Evolutionary conservation across 1,140 invertebrate genomes (phyloP), one percentile per base, ranked within the genome.

Genomic region (Anoplophora glabripennis): DNA sequence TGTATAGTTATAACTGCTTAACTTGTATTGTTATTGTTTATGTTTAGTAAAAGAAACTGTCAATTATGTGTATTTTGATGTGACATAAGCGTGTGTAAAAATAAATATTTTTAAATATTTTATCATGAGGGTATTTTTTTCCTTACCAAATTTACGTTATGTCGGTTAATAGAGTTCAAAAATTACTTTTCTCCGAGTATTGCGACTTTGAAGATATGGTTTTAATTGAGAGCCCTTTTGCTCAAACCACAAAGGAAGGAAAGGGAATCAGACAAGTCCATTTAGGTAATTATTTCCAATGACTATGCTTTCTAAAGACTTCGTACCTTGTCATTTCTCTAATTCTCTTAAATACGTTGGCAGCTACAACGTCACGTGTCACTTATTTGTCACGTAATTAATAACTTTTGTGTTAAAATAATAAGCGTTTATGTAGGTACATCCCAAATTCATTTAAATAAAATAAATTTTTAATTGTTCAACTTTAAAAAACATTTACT

Each of bases 211-310:
- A 79, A 35, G 83, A 85, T 33, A 76, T 71, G 51, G 76, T 86
- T 33, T 65, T 86, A 49, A 75, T 86, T 21, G 84, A 86, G 67
- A 84, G 81, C 48, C 79, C 81, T 3, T 86, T 86, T 67, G 80
- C 79, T 7, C 81, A 86, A 71, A 85, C 81, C 0, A 83, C 80
- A 4, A 76, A 81, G 56, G 75, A 80, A 38, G 84, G 84, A 21
- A 73, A 66, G 53, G 82, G 82, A 12, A 52, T 85, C 10, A 70
- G 80, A 35, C 78, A 83, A 72, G 80, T 85, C 1, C 73, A 82
- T 52, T 70, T 85, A n/a, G 83, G 79, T 80, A 68, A 64, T 63
- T 63, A 28, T 28, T 28, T 28, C 21, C 21, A 28, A 17, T 21
- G 1, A 1, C 38, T 17, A 41, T 7, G 4, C 4, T 3, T 28